phyloP scores from a whole-genome alignment of 2,888 invertebrate species.

The Parascotia fuliginaria region DNA sequence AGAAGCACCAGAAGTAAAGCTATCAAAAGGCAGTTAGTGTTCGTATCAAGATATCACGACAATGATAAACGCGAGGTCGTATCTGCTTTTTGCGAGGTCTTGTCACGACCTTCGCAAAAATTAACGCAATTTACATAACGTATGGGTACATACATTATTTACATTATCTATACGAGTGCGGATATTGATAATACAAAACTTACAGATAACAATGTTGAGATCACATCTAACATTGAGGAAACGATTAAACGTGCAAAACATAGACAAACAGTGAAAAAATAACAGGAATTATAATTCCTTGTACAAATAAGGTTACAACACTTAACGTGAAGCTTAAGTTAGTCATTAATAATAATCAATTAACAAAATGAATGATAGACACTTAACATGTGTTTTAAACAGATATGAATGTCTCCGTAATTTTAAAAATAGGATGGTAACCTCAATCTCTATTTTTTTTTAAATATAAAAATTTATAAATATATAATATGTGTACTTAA shows the following conservation, averaged over 20 bases:
- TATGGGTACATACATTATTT: conserved; percentile 56
- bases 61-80: conserved; percentile 79
- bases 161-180: conserved; percentile 56
- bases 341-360: conserved; percentile 24
- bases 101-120: conserved; percentile 72
- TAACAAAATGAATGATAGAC: conserved; percentile 24
- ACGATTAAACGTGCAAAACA: conserved; percentile 27
- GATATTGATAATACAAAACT: conserved; percentile 57
- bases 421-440: conserved; percentile 41
- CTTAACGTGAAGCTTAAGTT: conserved; percentile 11
- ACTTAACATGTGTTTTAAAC: conserved; percentile 23
- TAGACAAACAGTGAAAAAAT: neutral
- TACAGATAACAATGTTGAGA: conserved; percentile 62
- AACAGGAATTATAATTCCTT: neutral
- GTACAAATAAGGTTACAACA: conserved; percentile 7
- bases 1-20: conserved; percentile 61
- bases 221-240: conserved; percentile 62
- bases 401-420: conserved; percentile 25
- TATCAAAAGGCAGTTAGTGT: conserved; percentile 68
- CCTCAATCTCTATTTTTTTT: conserved; percentile 43
- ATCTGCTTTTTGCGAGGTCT: conserved; percentile 78
- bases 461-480: no score
- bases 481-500: conserved; percentile 2
- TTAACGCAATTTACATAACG: conserved; percentile 79
- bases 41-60: conserved; percentile 75